These are phyloP conservation scores for Todus mexicanus DNA, from an alignment of 2,797 vertebrate genomes.

Conservation along the genomic window DNA sequence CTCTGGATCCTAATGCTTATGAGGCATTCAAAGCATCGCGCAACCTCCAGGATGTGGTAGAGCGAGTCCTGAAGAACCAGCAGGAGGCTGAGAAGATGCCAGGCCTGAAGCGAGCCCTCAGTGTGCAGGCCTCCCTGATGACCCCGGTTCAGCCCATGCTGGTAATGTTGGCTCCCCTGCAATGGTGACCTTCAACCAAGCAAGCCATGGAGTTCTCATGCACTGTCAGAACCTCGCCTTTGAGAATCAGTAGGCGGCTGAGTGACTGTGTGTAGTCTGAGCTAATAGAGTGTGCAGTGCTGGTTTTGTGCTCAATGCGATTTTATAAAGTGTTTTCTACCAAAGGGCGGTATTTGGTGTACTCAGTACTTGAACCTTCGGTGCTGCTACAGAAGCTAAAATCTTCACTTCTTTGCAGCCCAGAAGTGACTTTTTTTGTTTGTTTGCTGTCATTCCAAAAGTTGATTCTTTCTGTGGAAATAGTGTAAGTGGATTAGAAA, in stretches of 20 bases:
- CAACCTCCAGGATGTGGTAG: constrained; percentile 92
- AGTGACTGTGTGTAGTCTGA: too few relatives aligned
- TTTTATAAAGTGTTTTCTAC: not conserved
- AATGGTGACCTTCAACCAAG: not conserved
- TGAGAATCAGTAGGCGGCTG: not conserved
- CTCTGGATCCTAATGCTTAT: constrained; percentile 94
- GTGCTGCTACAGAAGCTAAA: not conserved
- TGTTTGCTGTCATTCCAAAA: not conserved
- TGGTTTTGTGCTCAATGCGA: not conserved
- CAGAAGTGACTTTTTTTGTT: not conserved
- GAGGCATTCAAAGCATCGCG: constrained; percentile 98
- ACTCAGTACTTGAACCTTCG: not conserved
- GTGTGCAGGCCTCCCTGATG: constrained; percentile 91
- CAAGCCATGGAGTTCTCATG: not conserved
- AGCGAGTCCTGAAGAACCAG: constrained; percentile 89
- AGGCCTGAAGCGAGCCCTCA: constrained; percentile 83
- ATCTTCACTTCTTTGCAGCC: not conserved
- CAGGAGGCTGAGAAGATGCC: constrained; percentile 85
- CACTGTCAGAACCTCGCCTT: not conserved
- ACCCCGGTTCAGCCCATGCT: constrained; percentile 98
- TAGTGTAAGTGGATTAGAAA: not conserved
- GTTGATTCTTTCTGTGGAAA: not conserved
- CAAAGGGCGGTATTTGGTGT: fast-evolving
- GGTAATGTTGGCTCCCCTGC: constrained; percentile 70
- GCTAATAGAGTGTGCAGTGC: not conserved